Evolutionary conservation across 2,113 vertebrate genomes (phyloP).

Genomic region (Clupea harengus): DNA sequence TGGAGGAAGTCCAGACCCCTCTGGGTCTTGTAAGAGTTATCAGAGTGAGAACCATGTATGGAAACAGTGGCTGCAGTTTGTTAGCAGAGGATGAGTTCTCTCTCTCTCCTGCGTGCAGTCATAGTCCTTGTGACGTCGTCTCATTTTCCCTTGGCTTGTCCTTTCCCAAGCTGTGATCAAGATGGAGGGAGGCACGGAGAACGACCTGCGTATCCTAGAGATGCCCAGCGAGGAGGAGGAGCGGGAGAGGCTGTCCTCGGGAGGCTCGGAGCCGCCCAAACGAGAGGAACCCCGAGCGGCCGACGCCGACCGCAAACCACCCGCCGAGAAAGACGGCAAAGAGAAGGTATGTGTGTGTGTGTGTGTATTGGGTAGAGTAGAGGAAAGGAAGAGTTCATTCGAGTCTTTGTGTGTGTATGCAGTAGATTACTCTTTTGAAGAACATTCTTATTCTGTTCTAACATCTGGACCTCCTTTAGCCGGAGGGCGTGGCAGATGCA

Average conservation of each 20-base stretch:
- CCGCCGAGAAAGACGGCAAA: slow-evolving; percentile 60
- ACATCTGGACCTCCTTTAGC: slow-evolving; percentile 28
- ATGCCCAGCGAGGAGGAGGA: slow-evolving; percentile 78
- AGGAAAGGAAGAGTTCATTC: background rate
- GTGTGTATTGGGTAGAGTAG: too few relatives aligned
- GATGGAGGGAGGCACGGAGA: slow-evolving; percentile 90
- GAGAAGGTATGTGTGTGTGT: slow-evolving; percentile 47
- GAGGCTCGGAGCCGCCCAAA: slow-evolving; percentile 56
- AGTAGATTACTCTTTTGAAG: background rate
- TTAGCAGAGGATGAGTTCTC: background rate
- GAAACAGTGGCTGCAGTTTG: slow-evolving; percentile 34
- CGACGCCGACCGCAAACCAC: slow-evolving; percentile 56
- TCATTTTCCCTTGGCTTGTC: background rate
- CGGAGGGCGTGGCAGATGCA: slow-evolving; percentile 59
- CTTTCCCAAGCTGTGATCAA: slow-evolving; percentile 82
- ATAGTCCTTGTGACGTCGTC: background rate
- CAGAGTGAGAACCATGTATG: too few relatives aligned
- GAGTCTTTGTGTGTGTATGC: background rate
- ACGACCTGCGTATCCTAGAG: slow-evolving; percentile 86
- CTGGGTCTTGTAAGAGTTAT: too few relatives aligned
- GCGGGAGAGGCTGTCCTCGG: slow-evolving; percentile 52
- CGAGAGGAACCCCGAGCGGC: slow-evolving; percentile 58
- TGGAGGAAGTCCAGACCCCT: too few relatives aligned
- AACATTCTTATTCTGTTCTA: background rate
- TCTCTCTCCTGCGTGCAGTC: background rate